These are phyloP conservation scores for Himalopsyche tibetana DNA, from an alignment of 2,888 invertebrate species.

Conservation along the genomic window DNA sequence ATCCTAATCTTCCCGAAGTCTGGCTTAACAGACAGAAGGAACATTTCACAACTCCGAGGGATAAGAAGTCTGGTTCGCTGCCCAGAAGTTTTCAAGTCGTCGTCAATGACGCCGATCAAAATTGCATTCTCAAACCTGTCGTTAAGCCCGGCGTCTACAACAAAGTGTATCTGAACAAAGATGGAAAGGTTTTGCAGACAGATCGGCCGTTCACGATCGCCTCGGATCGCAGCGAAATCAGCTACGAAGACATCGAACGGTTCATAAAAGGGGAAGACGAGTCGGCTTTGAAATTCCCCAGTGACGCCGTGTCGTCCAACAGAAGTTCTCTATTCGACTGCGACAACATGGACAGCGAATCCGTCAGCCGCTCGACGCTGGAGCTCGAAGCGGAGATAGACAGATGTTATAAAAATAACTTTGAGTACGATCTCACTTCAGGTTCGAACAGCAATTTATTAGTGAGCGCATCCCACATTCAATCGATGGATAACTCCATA, in stretches of 20 bases:
- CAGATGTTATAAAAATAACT: slow-evolving; percentile 75
- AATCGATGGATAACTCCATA: slow-evolving; percentile 73
- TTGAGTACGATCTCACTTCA: slow-evolving; percentile 69
- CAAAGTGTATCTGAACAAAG: slow-evolving; percentile 78
- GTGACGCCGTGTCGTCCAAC: slow-evolving; percentile 68
- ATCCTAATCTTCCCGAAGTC: slow-evolving; percentile 82
- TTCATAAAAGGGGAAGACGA: slow-evolving; percentile 74
- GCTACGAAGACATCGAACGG: slow-evolving; percentile 81
- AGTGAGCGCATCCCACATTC: slow-evolving; percentile 72
- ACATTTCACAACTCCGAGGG: slow-evolving; percentile 81
- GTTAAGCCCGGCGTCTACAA: slow-evolving; percentile 73
- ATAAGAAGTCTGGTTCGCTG: slow-evolving; percentile 85
- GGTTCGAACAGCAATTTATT: slow-evolving; percentile 71
- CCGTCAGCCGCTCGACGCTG: slow-evolving; percentile 75
- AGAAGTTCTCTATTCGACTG: slow-evolving; percentile 67
- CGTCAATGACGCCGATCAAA: slow-evolving; percentile 76
- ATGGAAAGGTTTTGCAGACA: slow-evolving; percentile 79
- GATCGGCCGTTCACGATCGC: slow-evolving; percentile 85
- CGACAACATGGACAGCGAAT: slow-evolving; percentile 71
- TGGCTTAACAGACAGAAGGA: slow-evolving; percentile 85
- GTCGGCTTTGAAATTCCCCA: slow-evolving; percentile 71
- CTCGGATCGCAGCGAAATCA: slow-evolving; percentile 83
- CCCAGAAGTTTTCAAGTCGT: slow-evolving; percentile 86
- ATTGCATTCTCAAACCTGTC: slow-evolving; percentile 66
- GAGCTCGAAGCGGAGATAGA: slow-evolving; percentile 76